Conservation (phyloP, 2,888 invertebrate species). For the Podabrus alpinus region DNA sequence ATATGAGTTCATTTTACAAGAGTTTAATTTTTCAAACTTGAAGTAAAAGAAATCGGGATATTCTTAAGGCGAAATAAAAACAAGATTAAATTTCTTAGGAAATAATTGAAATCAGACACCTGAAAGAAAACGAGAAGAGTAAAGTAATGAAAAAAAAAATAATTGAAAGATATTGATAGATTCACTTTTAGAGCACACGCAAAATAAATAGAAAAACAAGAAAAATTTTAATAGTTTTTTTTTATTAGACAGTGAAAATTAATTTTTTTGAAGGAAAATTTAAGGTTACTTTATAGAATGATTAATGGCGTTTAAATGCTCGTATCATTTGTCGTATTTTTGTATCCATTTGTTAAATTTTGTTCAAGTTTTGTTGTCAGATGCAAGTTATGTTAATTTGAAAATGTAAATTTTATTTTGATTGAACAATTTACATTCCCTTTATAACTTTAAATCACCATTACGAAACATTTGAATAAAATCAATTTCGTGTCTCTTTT, state of each 20-base stretch:
- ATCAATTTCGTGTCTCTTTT: slow-evolving; percentile 22
- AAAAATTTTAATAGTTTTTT: background rate
- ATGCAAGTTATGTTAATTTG: slow-evolving; percentile 38
- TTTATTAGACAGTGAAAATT: background rate
- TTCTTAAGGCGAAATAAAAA: too few relatives aligned
- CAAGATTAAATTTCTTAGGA: too few relatives aligned
- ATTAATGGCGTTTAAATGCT: slow-evolving; percentile 35
- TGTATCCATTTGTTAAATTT: slow-evolving; percentile 34
- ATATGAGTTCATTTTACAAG: too few relatives aligned
- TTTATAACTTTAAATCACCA: slow-evolving; percentile 10
- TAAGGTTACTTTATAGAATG: slow-evolving; percentile 19
- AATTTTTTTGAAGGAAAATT: background rate
- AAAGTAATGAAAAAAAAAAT: background rate
- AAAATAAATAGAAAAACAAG: background rate
- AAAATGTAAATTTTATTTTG: slow-evolving; percentile 27
- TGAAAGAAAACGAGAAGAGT: background rate
- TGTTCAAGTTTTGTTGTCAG: slow-evolving; percentile 17
- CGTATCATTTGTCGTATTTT: slow-evolving; percentile 37
- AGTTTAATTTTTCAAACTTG: too few relatives aligned
- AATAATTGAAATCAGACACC: too few relatives aligned
- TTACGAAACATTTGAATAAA: slow-evolving; percentile 23
- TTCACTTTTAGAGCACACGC: background rate
- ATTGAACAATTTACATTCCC: slow-evolving; percentile 15
- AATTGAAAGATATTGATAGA: background rate
- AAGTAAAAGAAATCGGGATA: too few relatives aligned